Conservation (phyloP, 2,888 invertebrate genomes). For the Morpho helenor region DNA sequence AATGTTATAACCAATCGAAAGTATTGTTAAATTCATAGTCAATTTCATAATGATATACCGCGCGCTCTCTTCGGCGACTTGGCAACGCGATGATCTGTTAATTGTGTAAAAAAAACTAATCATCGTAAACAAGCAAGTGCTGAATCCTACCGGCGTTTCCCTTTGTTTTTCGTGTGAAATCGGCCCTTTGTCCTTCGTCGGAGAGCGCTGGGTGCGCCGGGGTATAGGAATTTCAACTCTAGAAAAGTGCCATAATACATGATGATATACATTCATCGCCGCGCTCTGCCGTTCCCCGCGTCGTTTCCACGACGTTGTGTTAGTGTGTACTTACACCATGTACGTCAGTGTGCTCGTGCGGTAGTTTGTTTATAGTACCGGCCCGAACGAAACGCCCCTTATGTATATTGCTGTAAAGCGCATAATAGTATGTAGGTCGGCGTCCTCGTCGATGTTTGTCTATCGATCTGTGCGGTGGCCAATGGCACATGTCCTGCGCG, state of each 20-base stretch:
- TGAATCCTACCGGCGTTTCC: conserved; percentile 64
- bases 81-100: conserved; percentile 59
- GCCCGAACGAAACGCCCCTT: conserved; percentile 58
- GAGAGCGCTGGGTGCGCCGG: conserved; percentile 68
- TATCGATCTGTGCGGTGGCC: conserved; percentile 82
- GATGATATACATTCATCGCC: conserved; percentile 63
- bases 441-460: conserved; percentile 78
- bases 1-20: conserved; percentile 8
- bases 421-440: conserved; percentile 70
- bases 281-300: conserved; percentile 63
- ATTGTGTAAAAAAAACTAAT: conserved; percentile 47
- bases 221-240: conserved; percentile 74
- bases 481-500: conserved; percentile 82
- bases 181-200: conserved; percentile 72
- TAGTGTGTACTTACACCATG: conserved; percentile 62
- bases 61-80: conserved; percentile 59
- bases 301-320: conserved; percentile 59
- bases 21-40: conserved; percentile 39
- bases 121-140: conserved; percentile 49
- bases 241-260: conserved; percentile 73
- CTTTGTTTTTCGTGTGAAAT: conserved; percentile 74
- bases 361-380: conserved; percentile 80
- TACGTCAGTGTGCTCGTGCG: conserved; percentile 64
- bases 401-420: conserved; percentile 51
- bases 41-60: conserved; percentile 62